Conservation (phyloP, 2,797 vertebrate genomes). For the Anguilla pacifica region DNA sequence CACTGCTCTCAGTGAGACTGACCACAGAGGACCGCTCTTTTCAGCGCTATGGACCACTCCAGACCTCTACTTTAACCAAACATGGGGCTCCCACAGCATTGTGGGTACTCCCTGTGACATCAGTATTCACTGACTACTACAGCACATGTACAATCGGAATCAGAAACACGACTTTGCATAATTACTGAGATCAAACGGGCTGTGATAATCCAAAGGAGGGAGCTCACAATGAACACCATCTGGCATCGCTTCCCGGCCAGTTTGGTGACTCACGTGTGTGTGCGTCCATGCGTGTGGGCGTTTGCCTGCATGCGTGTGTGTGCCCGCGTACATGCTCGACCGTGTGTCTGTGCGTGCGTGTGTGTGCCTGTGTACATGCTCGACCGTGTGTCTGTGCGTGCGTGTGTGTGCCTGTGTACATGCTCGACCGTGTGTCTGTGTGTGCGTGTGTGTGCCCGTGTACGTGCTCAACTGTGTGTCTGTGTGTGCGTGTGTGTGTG, state of each 20-base stretch:
- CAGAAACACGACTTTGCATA: neutral
- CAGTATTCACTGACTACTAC: neutral
- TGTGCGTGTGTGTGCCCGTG: neutral
- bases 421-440: no score
- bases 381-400: neutral
- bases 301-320: neutral
- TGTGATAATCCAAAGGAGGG: neutral
- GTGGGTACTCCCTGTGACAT: neutral
- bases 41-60: no score
- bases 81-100: neutral
- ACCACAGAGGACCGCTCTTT: no score
- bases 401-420: neutral
- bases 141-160: neutral
- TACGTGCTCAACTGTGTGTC: neutral
- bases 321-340: neutral
- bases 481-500: no score
- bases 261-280: neutral
- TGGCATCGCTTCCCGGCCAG: neutral
- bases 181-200: neutral
- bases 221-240: conserved; percentile 9
- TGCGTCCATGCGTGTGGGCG: neutral
- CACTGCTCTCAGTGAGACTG: neutral
- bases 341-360: neutral
- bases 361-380: no score
- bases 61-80: neutral